A percentile compares a stretch with the other conserved stretches of the same genome.
Evolutionary conservation across 2,113 vertebrate genomes (phyloP).

Genomic region (Noctilio leporinus): DNA sequence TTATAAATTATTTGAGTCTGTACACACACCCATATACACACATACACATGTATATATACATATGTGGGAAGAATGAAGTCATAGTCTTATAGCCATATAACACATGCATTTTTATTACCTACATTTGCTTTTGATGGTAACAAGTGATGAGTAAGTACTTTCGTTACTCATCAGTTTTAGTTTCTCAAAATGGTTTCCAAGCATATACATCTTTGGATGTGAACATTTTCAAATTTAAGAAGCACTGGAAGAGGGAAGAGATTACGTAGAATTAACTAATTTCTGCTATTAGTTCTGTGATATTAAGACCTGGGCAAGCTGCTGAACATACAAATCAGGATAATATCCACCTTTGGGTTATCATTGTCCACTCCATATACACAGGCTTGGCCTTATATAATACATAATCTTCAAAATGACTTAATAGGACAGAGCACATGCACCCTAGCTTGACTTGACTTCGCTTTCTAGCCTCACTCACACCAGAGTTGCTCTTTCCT

Average conservation of each 20-base stretch:
- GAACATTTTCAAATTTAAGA: background rate
- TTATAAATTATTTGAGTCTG: background rate
- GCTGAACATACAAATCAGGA: background rate
- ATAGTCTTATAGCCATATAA: background rate
- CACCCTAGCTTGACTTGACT: accelerated
- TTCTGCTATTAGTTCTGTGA: background rate
- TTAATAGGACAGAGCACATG: background rate
- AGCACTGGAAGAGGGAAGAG: background rate
- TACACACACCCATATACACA: background rate
- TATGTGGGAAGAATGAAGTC: background rate
- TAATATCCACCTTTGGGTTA: background rate
- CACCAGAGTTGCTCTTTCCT: background rate
- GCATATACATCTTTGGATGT: background rate
- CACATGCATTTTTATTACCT: background rate
- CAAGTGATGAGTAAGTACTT: background rate
- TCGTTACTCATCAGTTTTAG: background rate
- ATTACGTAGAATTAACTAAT: background rate
- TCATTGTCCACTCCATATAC: background rate
- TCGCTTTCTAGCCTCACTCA: background rate
- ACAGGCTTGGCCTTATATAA: background rate
- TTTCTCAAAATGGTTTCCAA: background rate
- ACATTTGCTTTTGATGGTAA: background rate
- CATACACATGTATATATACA: background rate
- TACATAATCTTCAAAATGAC: background rate
- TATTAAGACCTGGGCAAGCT: background rate